Evolutionary conservation across 2,888 invertebrate species (phyloP).

Genomic region (Chrysodeixis includens): DNA sequence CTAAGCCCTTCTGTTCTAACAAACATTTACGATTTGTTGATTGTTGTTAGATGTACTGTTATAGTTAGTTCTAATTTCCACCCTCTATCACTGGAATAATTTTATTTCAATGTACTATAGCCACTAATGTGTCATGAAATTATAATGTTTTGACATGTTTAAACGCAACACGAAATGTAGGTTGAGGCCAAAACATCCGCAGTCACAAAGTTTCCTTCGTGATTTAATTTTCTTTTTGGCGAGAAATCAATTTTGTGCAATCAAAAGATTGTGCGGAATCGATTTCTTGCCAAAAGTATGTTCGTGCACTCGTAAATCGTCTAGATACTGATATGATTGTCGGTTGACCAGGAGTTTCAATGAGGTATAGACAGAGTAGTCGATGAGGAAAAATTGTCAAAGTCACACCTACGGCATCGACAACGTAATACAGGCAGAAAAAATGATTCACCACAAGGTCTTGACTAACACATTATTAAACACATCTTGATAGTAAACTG

Average conservation of each 20-base stretch:
- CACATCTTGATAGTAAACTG: background rate
- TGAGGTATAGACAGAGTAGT: background rate
- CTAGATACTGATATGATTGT: background rate
- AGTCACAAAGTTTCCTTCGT: background rate
- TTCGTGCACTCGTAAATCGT: background rate
- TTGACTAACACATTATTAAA: background rate
- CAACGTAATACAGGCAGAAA: too few relatives aligned
- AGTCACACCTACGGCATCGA: background rate
- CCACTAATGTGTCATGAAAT: background rate
- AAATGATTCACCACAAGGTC: background rate
- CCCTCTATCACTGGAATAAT: background rate
- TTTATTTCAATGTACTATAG: background rate
- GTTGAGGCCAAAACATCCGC: conserved; percentile 1
- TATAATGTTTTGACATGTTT: background rate
- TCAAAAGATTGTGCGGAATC: background rate
- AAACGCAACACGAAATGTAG: background rate
- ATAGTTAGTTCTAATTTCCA: too few relatives aligned
- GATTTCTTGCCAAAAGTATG: conserved; percentile 2
- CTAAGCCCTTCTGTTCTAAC: too few relatives aligned
- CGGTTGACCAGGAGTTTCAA: background rate
- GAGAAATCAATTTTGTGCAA: conserved; percentile 9
- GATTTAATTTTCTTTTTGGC: conserved; percentile 4
- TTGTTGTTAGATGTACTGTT: too few relatives aligned
- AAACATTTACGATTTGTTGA: too few relatives aligned
- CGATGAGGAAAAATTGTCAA: background rate